Evolutionary conservation across 2,888 invertebrate genomes (phyloP).

Genomic region (Nasonovia ribisnigri): DNA sequence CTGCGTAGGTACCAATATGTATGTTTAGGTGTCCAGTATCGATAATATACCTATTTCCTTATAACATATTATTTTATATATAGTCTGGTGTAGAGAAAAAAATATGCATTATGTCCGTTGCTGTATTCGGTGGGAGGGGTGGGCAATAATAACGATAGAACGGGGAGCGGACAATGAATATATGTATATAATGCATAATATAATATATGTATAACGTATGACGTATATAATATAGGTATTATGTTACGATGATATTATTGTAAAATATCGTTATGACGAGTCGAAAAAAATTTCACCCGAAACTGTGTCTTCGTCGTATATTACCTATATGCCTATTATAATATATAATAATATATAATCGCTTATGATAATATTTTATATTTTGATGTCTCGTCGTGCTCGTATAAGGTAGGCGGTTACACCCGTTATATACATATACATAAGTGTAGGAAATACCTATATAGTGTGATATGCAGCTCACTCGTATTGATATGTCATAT

Average conservation of each 20-base stretch:
- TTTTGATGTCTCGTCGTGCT: not conserved
- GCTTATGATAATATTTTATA: not conserved
- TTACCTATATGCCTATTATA: not conserved
- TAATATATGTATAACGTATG: too few relatives aligned
- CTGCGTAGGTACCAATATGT: not conserved
- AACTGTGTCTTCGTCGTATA: not conserved
- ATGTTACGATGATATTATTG: not conserved
- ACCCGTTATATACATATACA: too few relatives aligned
- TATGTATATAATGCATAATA: too few relatives aligned
- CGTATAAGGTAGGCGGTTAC: too few relatives aligned
- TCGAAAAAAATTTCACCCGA: not conserved
- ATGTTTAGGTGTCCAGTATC: too few relatives aligned
- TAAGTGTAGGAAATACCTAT: too few relatives aligned
- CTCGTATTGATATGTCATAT: not conserved
- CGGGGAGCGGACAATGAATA: too few relatives aligned
- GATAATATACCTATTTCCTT: not conserved
- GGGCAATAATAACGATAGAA: not conserved
- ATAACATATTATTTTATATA: not conserved
- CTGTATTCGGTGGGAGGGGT: not conserved
- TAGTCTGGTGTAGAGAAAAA: not conserved
- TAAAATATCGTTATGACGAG: constrained; percentile 5
- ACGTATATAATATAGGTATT: not conserved
- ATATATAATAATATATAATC: not conserved
- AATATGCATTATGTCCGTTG: not conserved
- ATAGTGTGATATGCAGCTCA: not conserved